phyloP scores from a whole-genome alignment of 2,113 vertebrate genomes.

The Misgurnus anguillicaudatus region DNA sequence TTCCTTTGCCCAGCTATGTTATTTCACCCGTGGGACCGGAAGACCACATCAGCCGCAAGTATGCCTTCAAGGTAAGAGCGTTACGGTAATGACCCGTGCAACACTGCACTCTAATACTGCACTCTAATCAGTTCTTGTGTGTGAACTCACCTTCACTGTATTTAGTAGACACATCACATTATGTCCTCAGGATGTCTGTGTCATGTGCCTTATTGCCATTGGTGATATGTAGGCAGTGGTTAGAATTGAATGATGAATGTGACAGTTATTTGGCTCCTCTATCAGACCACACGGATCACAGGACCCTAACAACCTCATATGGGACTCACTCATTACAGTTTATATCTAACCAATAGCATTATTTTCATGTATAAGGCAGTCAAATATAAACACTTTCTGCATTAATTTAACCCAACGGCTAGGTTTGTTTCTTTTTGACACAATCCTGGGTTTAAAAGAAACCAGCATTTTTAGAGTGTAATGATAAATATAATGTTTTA shows the following conservation, averaged over 20 bases:
- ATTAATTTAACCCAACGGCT: too few species aligned
- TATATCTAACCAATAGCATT: not conserved
- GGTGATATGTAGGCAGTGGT: constrained; percentile 17
- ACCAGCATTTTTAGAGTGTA: too few species aligned
- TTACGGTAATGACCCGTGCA: not conserved
- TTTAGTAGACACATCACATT: not conserved
- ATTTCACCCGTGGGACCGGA: constrained; percentile 86
- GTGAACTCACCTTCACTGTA: constrained; percentile 8
- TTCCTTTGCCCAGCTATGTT: constrained; percentile 93
- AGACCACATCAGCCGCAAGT: constrained; percentile 95
- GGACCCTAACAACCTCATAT: not conserved
- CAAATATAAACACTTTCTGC: too few species aligned
- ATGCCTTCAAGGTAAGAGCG: constrained; percentile 91
- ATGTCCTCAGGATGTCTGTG: constrained; percentile 10
- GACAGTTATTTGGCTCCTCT: not conserved
- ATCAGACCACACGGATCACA: not conserved
- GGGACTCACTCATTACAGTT: too few species aligned
- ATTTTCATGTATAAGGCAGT: not conserved
- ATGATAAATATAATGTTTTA: too few species aligned
- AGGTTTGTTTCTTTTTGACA: too few species aligned
- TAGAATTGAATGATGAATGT: not conserved
- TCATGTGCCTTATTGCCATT: not conserved
- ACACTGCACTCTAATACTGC: not conserved
- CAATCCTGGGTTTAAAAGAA: too few species aligned
- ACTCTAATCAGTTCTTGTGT: not conserved